Evolutionary conservation across 2,797 vertebrate genomes (phyloP), one percentile per base, ranked within the genome.

Genomic region (Pristis pectinata): DNA sequence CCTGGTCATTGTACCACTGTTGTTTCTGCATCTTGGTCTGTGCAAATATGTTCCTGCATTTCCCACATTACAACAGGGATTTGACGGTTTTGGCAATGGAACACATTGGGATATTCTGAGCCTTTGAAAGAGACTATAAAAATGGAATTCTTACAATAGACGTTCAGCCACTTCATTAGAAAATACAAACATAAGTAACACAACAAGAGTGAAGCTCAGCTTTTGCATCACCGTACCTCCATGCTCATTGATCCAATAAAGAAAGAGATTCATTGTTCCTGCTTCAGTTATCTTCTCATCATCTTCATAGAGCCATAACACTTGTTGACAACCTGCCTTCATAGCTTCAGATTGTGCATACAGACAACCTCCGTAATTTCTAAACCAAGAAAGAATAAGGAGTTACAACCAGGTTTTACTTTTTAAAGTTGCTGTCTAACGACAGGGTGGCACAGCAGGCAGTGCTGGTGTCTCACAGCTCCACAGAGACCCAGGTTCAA

Each of bases 181-280:
- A 59, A 87, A 10, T n/a, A 64, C 9, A 91, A 19, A 67, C 0
- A 24, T 24, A 64, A 37, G 24, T 67, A 64, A 91, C 2, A 64
- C 59, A 64, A 41, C 6, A 22, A 37, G 87, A 67, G 67, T 4
- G 0, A 22, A 64, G 61, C 3, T 67, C n/a, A 3, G 59, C 27
- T 91, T 74, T 24, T 44, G 44, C 27, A 34, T 17, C 15, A 94
- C 92, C 3, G 19, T 97, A 99, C 98, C 98, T 97, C 98, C 98
- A 64, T 98, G 95, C 96, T 99, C 98, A 95, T 98, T 99, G 95
- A 97, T 97, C 98, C 98, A 99, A 95, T 98, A 98, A 56, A 99
- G 96, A 96, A 99, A 99, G 24, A 99, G 95, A 95, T 99, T 99
- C 98, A 99, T 99, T 59, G 98, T 99, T 95, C 98, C 98, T 44